A percentile compares a stretch with the other conserved stretches of the same genome.
These are phyloP conservation scores for Phalloptychus januarius DNA, from an alignment of 2,797 vertebrate species.

Conservation along the genomic window DNA sequence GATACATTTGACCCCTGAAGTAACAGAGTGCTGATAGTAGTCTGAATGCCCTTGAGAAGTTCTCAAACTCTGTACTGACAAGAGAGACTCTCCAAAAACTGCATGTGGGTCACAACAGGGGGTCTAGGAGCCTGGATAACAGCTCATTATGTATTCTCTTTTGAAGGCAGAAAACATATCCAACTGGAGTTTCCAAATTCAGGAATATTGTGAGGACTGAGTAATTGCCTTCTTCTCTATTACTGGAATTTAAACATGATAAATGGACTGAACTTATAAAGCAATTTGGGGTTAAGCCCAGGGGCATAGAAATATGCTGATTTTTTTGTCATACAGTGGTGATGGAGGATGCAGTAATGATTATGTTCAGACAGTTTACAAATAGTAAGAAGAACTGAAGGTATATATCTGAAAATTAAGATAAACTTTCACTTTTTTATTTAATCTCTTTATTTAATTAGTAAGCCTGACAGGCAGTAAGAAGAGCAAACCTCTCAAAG, in stretches of 20 bases:
- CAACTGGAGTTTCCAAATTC: not conserved
- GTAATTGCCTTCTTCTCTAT: not conserved
- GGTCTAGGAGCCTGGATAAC: slow-evolving; percentile 10
- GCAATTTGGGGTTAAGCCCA: not conserved
- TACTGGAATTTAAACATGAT: not conserved
- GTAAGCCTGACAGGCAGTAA: not conserved
- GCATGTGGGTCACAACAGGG: slow-evolving; percentile 7
- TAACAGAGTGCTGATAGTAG: not conserved
- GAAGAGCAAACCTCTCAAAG: not conserved
- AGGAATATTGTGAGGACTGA: not conserved
- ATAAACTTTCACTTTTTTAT: not conserved
- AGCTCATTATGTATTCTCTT: slow-evolving; percentile 24
- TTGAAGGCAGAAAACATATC: not conserved
- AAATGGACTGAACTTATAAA: not conserved
- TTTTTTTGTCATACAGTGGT: not conserved
- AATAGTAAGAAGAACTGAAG: not conserved
- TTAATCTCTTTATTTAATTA: not conserved
- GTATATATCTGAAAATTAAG: not conserved
- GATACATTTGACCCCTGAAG: not conserved
- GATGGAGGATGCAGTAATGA: not conserved
- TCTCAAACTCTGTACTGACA: slow-evolving; percentile 12
- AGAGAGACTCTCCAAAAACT: slow-evolving; percentile 11
- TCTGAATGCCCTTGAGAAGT: slow-evolving; percentile 14
- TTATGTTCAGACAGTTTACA: not conserved
- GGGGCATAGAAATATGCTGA: not conserved